Base-by-base conservation (phyloP, 2,888 invertebrate genomes). In the Eilema caniola region DNA sequence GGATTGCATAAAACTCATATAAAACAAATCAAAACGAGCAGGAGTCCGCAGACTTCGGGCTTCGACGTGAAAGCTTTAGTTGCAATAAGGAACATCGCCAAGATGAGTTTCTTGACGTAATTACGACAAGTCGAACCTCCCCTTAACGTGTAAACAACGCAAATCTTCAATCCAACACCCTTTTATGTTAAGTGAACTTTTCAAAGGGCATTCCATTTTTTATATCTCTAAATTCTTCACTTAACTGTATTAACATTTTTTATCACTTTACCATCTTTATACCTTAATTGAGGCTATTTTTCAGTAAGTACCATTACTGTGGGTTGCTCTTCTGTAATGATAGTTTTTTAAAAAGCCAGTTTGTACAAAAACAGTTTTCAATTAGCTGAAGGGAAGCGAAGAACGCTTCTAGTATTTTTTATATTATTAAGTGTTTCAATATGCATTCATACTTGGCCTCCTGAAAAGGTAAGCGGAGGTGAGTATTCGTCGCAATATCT, bases 171-270 rank as follows among this genome's bases (percentile, higher is more conserved):
- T 47, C 24, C 47, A 24, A 63, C 23, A 41, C 62, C 37, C 24
- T 25, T 63, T 41, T 47, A 31, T 37, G 24, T 33, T 23, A 24
- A 53, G n/a, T 12, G 31, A 64, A 28, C 31, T 64, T 63, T 64
- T 56, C 28, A 64, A 23, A 23, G 12, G 7, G 5, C 31, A 14
- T 25, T 59, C 25, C 8, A 63, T 20, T 41, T 63, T 24, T 41
- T 20, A 41, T 24, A 12, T 12, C 63, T 25, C 11, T 25, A 41
- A 37, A 62, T 24, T 37, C 2, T 37, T 16, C n/a, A 59, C 59
- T 24, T 47, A 47, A 47, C 47, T 47, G 20, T 47, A 47, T 47
- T 47, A 47, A n/a, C n/a, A 61, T 31, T 47, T 64, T 31, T 53
- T 64, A 64, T 23, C 12, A 53, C 53, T 53, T 12, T 23, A 11